Evolutionary conservation across 1,140 invertebrate genomes (phyloP), one percentile per base, ranked within the genome.

Genomic region (Sarcophaga bullata): DNA sequence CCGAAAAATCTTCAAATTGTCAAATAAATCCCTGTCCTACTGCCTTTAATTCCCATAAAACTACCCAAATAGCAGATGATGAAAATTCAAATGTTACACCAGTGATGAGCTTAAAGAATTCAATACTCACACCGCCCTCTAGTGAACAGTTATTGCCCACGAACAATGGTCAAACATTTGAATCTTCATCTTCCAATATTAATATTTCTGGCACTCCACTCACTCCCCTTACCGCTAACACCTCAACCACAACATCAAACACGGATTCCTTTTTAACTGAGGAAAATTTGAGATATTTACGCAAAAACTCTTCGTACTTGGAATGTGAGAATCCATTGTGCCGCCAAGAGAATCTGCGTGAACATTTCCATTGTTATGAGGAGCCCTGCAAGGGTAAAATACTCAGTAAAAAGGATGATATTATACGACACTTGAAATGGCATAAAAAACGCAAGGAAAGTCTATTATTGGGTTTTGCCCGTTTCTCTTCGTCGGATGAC

Each of bases 401-500:
- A 0, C 98, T 99, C 89, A 95, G 98, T 84, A 98, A 99, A 90
- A 99, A 99, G 90, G 98, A 99, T 90, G 98, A 99, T 89, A 99
- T 99, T 96, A 98, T 99, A 80, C 94, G 98, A 72, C 98, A 99
- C 84, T 85, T 90, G 58, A 98, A 99, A 91, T 99, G 98, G 98
- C 98, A 99, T 91, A 98, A 98, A 92, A 99, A 99, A 91, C 93
- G 98, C 10, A 97, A 99, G 87, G 98, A 99, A 90, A 98, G 97
- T 19, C 91, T 99, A 8, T 97, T 98, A 85, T 96, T 99, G 88
- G 98, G 98, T 19, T 99, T 99, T 90, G 97, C 99, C 94, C 92
- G 98, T 8, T 93, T 93, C 85, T 98, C 96, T 73, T 96, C 97
- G 0, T 93, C 95, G 54, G 97, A 98, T 89, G 97, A 98, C 90